Conservation (phyloP, 2,113 vertebrate species). For the Centropus bengalensis region DNA sequence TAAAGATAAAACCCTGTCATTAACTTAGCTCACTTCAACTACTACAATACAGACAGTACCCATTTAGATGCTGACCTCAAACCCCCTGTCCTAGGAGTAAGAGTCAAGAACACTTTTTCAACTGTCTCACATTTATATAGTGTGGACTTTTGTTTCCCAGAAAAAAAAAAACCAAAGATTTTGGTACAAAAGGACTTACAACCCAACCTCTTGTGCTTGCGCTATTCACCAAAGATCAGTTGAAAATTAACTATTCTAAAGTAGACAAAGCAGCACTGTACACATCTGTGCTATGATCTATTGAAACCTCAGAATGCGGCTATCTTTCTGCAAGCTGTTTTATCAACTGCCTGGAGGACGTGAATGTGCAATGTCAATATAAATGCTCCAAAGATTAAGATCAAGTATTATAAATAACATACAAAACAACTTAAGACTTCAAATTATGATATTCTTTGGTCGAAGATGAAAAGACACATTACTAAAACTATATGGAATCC, state of each 20-base stretch:
- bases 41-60: background rate
- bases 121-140: background rate
- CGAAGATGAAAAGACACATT: background rate
- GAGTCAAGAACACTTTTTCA: background rate
- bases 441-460: background rate
- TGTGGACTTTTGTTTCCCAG: background rate
- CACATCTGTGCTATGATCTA: background rate
- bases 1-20: background rate
- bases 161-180: background rate
- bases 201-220: background rate
- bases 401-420: background rate
- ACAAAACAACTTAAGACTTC: background rate
- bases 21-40: background rate
- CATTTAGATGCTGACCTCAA: background rate
- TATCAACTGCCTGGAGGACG: background rate
- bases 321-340: background rate
- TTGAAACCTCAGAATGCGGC: background rate
- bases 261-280: background rate
- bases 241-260: background rate
- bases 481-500: background rate
- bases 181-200: background rate
- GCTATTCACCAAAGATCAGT: background rate
- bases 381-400: background rate
- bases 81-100: background rate
- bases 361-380: background rate